Percentiles rank a stretch among this genome's conserved stretches.
Evolutionary conservation across 2,113 vertebrate genomes (phyloP).

Genomic region (Ailurus styani): DNA sequence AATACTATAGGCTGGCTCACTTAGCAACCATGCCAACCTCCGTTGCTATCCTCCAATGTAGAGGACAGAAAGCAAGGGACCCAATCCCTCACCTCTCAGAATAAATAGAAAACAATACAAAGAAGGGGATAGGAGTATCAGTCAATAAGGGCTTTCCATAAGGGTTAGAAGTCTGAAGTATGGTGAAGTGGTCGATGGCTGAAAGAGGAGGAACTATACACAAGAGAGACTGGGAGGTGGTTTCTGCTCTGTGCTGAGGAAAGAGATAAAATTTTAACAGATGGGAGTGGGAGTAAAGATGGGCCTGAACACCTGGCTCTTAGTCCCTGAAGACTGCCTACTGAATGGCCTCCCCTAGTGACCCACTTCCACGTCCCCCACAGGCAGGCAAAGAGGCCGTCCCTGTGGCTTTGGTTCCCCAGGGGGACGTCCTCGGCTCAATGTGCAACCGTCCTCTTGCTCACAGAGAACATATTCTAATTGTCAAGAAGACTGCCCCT

Average conservation of each 20-base stretch:
- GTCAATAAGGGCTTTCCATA: neutral
- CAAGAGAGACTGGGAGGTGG: too few species aligned
- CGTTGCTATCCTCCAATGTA: neutral
- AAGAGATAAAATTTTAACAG: neutral
- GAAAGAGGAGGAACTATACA: neutral
- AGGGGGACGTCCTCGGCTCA: neutral
- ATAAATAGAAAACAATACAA: neutral
- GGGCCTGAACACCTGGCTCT: rapidly evolving
- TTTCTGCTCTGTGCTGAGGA: neutral
- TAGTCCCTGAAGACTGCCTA: neutral
- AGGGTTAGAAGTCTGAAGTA: neutral
- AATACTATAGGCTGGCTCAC: neutral
- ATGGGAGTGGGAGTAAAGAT: neutral
- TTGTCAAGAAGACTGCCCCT: neutral
- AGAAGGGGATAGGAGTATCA: neutral
- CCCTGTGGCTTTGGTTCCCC: neutral
- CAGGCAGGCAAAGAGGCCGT: neutral
- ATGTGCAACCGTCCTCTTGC: rapidly evolving
- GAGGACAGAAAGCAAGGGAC: neutral
- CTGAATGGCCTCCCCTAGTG: neutral
- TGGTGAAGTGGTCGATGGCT: neutral
- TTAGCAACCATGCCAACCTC: neutral
- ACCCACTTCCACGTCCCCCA: rapidly evolving
- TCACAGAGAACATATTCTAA: neutral
- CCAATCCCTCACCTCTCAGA: neutral